These are phyloP conservation scores for Sphecodes monilicornis DNA, from an alignment of 2,888 invertebrate genomes.

Conservation along the genomic window DNA sequence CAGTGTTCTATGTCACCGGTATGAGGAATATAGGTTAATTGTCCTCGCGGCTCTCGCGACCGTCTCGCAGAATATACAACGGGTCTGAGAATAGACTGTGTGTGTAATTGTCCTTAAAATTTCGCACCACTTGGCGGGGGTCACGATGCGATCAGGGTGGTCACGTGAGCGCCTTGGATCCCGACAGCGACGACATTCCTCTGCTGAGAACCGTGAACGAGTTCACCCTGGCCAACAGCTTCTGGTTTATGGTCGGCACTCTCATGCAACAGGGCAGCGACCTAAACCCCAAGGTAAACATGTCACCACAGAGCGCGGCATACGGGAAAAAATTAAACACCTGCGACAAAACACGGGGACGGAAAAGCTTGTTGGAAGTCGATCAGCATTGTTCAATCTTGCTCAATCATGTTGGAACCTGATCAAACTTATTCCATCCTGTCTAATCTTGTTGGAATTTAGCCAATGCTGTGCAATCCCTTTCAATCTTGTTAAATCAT, in stretches of 20 bases:
- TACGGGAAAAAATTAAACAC: background rate
- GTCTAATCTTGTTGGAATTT: background rate
- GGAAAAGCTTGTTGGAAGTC: slow-evolving; percentile 32
- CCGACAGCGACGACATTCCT: slow-evolving; percentile 82
- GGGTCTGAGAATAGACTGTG: slow-evolving; percentile 61
- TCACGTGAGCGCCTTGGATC: slow-evolving; percentile 82
- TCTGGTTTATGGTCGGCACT: slow-evolving; percentile 98
- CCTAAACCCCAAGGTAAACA: slow-evolving; percentile 94
- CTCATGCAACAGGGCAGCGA: slow-evolving; percentile 97
- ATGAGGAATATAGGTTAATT: background rate
- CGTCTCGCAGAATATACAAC: background rate
- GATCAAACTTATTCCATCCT: no score
- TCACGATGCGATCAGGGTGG: slow-evolving; percentile 78
- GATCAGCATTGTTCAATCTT: background rate
- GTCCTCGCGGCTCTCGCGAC: slow-evolving; percentile 19
- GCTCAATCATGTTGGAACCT: background rate
- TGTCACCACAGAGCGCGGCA: slow-evolving; percentile 80
- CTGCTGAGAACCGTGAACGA: slow-evolving; percentile 88
- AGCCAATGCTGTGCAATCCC: background rate
- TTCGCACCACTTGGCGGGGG: slow-evolving; percentile 80
- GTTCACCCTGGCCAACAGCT: slow-evolving; percentile 94
- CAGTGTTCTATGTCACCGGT: background rate
- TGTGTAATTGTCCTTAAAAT: slow-evolving; percentile 80
- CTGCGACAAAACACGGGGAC: background rate
- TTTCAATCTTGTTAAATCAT: no score